phyloP scores from a whole-genome alignment of 1,140 invertebrate genomes.

The Amyelois transitella region DNA sequence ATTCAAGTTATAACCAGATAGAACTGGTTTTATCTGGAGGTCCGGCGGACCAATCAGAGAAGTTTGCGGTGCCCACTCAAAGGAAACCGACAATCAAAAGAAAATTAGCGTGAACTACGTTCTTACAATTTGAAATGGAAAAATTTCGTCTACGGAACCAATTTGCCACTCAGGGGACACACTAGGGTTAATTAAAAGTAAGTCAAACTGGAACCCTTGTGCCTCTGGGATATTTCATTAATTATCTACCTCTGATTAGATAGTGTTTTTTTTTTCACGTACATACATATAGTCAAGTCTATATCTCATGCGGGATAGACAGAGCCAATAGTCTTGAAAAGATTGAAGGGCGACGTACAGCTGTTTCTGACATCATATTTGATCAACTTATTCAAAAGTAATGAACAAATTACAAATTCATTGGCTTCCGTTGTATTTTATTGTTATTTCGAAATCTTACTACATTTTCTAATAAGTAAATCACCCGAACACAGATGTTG shows the following conservation, averaged over 20 bases:
- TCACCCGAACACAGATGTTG: too few relatives aligned
- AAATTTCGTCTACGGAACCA: constrained; percentile 4
- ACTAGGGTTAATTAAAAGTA: constrained; percentile 10
- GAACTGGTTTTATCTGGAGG: neutral
- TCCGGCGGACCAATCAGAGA: neutral
- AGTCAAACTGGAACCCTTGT: constrained; percentile 1
- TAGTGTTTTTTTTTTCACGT: too few relatives aligned
- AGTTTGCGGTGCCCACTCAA: neutral
- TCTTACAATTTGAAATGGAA: constrained; percentile 11
- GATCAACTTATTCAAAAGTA: too few relatives aligned
- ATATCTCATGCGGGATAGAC: too few relatives aligned
- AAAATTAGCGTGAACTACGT: constrained; percentile 7
- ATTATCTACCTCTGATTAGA: neutral
- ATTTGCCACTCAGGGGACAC: constrained; percentile 6
- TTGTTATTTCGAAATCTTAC: too few relatives aligned
- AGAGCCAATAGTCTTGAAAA: too few relatives aligned
- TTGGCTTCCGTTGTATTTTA: too few relatives aligned
- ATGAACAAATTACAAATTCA: too few relatives aligned
- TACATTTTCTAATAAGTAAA: too few relatives aligned
- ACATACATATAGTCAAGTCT: too few relatives aligned
- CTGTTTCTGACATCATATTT: too few relatives aligned
- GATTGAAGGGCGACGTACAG: too few relatives aligned
- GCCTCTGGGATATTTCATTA: constrained; percentile 3
- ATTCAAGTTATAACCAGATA: neutral
- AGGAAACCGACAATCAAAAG: constrained; percentile 9